phyloP scores from a whole-genome alignment of 2,113 vertebrate species.

The Bambusicola thoracicus region DNA sequence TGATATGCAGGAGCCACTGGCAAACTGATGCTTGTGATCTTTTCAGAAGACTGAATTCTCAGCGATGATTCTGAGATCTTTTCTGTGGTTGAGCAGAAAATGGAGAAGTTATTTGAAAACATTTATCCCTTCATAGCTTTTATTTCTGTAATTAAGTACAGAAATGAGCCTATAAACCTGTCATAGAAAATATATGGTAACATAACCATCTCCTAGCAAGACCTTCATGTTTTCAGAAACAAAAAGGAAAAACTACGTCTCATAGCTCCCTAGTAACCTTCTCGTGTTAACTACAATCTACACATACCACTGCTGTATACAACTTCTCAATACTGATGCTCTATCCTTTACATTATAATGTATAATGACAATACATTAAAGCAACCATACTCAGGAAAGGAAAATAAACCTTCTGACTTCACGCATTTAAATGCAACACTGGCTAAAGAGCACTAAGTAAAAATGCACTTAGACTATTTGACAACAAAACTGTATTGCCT shows the following conservation, averaged over 20 bases:
- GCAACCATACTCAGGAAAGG: not conserved
- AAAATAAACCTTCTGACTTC: not conserved
- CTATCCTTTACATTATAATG: no score
- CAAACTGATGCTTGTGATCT: constrained; percentile 92
- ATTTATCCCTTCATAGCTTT: not conserved
- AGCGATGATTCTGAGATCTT: constrained; percentile 79
- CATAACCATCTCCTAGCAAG: not conserved
- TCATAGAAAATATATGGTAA: not conserved
- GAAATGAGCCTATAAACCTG: not conserved
- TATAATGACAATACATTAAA: no score
- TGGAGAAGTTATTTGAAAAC: not conserved
- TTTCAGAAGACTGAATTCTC: constrained; percentile 91
- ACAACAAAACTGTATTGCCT: not conserved
- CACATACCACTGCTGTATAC: not conserved
- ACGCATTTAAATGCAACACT: not conserved
- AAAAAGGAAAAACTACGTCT: not conserved
- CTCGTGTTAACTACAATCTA: not conserved
- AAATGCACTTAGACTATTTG: not conserved
- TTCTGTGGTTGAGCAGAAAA: constrained; percentile 72
- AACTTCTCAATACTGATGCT: not conserved
- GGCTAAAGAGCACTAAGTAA: not conserved
- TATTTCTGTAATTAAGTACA: not conserved
- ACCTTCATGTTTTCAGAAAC: not conserved
- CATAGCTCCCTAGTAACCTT: not conserved
- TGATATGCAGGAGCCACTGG: constrained; percentile 91